These are phyloP conservation scores for Rosalia funebris DNA, from an alignment of 2,888 invertebrate species.

Conservation along the genomic window DNA sequence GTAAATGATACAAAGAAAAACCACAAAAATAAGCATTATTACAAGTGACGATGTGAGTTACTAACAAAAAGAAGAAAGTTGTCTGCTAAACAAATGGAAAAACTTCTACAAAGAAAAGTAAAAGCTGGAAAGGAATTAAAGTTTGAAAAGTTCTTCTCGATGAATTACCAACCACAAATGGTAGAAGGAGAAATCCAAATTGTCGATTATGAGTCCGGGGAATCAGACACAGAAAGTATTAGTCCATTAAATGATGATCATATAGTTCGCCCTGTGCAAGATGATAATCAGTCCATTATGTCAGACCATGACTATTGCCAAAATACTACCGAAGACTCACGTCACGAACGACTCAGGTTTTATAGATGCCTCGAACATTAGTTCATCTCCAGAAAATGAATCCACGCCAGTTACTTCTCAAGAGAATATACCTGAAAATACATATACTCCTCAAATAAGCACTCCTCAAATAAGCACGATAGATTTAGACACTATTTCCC, in stretches of 20 bases:
- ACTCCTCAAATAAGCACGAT: not conserved
- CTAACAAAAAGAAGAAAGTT: slow-evolving; percentile 44
- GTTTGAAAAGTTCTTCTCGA: slow-evolving; percentile 49
- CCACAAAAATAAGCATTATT: slow-evolving; percentile 21
- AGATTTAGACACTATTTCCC: no score
- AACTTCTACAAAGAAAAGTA: slow-evolving; percentile 38
- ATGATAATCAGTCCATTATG: not conserved
- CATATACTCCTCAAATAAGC: no score
- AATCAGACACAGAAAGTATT: slow-evolving; percentile 5
- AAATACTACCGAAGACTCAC: not conserved
- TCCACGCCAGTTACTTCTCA: not conserved
- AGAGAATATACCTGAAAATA: no score
- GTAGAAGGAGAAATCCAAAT: slow-evolving; percentile 39
- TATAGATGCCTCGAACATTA: slow-evolving; percentile 2
- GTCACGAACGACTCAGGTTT: slow-evolving; percentile 37
- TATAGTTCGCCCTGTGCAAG: not conserved
- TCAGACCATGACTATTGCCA: slow-evolving; percentile 26
- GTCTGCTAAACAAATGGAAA: slow-evolving; percentile 41
- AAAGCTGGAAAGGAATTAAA: slow-evolving; percentile 38
- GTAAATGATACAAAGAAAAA: not conserved
- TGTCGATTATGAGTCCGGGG: not conserved
- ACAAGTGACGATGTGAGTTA: slow-evolving; percentile 22
- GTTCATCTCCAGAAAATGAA: not conserved
- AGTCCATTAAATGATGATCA: not conserved
- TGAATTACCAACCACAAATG: slow-evolving; percentile 47